Percentiles rank a stretch among this genome's conserved stretches.
phyloP scores from a whole-genome alignment of 2,888 invertebrate species.

The Phortica okadai region DNA sequence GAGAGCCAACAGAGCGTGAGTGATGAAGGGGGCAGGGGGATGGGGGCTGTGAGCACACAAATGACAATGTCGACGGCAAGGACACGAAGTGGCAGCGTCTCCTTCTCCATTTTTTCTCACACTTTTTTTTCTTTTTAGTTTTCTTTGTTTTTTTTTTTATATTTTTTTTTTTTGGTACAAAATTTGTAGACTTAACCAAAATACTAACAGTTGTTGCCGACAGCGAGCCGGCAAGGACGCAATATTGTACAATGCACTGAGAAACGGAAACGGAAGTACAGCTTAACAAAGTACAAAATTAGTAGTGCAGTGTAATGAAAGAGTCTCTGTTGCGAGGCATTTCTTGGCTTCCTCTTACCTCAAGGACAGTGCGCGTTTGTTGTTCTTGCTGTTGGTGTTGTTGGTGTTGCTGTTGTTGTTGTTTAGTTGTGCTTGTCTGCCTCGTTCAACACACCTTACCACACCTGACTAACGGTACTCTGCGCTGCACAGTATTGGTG shows the following conservation, averaged over 20 bases:
- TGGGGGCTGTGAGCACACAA: background rate
- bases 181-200: background rate
- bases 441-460: background rate
- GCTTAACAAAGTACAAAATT: conserved; percentile 23
- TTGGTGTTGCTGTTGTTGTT: conserved; percentile 7
- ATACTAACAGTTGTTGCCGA: background rate
- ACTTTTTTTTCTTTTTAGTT: too few relatives aligned
- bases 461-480: background rate
- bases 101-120: too few relatives aligned
- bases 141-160: too few relatives aligned
- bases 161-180: too few relatives aligned
- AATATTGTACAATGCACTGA: background rate
- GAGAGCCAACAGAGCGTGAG: background rate
- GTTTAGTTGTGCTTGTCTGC: background rate
- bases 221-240: background rate
- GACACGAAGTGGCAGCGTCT: too few relatives aligned
- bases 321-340: background rate
- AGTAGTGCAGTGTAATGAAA: conserved; percentile 5
- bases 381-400: background rate
- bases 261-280: conserved; percentile 25
- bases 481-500: background rate
- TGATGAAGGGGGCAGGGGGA: background rate
- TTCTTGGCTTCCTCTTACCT: too few relatives aligned
- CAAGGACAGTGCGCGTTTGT: background rate
- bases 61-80: too few relatives aligned